Evolutionary conservation across 2,113 vertebrate genomes (phyloP), one percentile per base, ranked within the genome.

Genomic region (Limnothrissa miodon): DNA sequence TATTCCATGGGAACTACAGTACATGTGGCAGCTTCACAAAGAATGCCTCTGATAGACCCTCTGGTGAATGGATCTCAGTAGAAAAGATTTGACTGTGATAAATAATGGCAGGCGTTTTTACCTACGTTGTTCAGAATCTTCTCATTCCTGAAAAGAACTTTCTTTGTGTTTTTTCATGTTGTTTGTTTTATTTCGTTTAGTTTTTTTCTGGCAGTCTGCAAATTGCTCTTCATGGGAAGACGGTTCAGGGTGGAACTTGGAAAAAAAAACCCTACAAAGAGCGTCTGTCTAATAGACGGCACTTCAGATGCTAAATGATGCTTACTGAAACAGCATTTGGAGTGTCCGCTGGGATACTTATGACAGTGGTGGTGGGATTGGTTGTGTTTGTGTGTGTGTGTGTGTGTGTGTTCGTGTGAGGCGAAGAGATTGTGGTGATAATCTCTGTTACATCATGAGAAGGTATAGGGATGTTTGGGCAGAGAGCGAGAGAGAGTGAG

Each of bases 371-470:
- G 5, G 19, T 56, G 53, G 53, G 17, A 23, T 53, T 53, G 48
- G 48, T 53, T 53, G 19, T 53, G 48, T 53, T 1, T 21, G 48
- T 53, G 48, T 53, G 48, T 53, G 48, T 53, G 4, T 21, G 56
- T 59, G 56, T n/a, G 23, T n/a, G 56, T 59, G 56, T 59, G 56
- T n/a, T n/a, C n/a, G n/a, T n/a, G n/a, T n/a, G n/a, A n/a, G n/a
- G n/a, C n/a, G n/a, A 5, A 19, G 23, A n/a, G 45, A 25, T 39
- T 46, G 62, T 1, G 10, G 15, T 33, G 29, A 17, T 70, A 70
- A 70, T 70, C 66, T 70, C 66, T 62, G 25, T 70, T 70, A 36
- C 66, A 70, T 70, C 66, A 33, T 70, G 29, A 70, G 66, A 70
- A 33, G 33, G 66, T 70, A 70, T 70, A 36, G 66, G 29, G 66